Base-by-base conservation (phyloP, 2,113 vertebrate genomes). In the Takifugu bimaculatus region DNA sequence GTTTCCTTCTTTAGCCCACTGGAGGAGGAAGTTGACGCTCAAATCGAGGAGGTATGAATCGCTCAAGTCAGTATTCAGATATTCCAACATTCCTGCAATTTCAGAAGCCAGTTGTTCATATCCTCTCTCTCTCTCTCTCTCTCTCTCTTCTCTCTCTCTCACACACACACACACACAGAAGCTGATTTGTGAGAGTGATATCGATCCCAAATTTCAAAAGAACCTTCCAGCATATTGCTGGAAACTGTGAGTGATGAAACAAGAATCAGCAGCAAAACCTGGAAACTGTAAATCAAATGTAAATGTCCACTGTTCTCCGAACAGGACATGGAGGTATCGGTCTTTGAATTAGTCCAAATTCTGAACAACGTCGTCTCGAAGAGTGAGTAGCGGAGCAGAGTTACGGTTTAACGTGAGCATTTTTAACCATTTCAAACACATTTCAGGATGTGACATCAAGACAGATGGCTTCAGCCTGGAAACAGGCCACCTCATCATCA, bases 381-480 rank as follows among this genome's bases (percentile, higher is more conserved):
- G 64, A 82, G 93, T 95, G 80, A 92, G 92, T 74, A 15, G 11
- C 54, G 11, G 35, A 11, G 0, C 1, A 32, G 25, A 5, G 39
- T 28, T 28, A 5, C 45, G 1, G 14, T 39, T 4, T 5, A 11
- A 35, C 2, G 3, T 10, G 1, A 7, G 20, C 14, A 4, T 13
- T 20, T 9, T 43, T 43, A 13, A 7, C n/a, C 35, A 5, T 14
- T 48, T 14, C 45, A 48, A 6, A 48, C 14, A 48, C 45, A 14
- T 4, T n/a, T 48, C 63, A 98, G 96, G 92, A 35, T 78, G 90
- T 62, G 94, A 96, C 47, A 92, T 98, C 85, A 94, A 94, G 84
- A 93, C 93, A 1, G 87, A 94, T n/a, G 95, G 95, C 72, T 96
- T 98, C 79, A 94, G 90, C 73, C 85, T 94, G 0, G 94, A 96